phyloP scores from a whole-genome alignment of 2,113 vertebrate species.

The Xerus inauris region DNA sequence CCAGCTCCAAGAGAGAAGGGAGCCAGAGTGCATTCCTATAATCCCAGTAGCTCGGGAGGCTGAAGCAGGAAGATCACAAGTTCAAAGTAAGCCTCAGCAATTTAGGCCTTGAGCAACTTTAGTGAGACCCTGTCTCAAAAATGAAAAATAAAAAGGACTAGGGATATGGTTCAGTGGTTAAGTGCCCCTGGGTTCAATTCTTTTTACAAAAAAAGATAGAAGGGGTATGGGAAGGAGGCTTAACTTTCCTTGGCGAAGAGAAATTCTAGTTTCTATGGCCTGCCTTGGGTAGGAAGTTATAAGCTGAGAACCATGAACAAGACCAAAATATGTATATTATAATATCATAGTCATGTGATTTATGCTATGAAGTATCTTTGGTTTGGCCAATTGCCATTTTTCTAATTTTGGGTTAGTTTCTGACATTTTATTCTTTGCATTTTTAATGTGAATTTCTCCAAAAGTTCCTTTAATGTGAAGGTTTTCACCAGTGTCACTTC shows the following conservation, averaged over 20 bases:
- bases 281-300: background rate
- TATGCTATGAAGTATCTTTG: background rate
- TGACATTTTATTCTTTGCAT: slow-evolving; percentile 10
- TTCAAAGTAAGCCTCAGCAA: too few relatives aligned
- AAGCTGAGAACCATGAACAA: background rate
- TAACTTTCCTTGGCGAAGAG: background rate
- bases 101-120: too few relatives aligned
- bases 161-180: too few relatives aligned
- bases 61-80: too few relatives aligned
- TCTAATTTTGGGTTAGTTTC: background rate
- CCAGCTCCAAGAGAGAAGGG: background rate
- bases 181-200: too few relatives aligned
- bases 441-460: slow-evolving; percentile 13
- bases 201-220: too few relatives aligned
- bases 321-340: background rate
- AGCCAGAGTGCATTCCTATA: background rate
- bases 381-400: background rate
- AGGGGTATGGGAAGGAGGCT: background rate
- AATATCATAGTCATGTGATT: background rate
- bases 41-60: too few relatives aligned
- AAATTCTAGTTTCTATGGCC: background rate
- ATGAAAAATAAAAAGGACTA: too few relatives aligned
- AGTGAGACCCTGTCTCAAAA: too few relatives aligned
- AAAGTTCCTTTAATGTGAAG: background rate
- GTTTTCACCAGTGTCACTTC: background rate